These are phyloP conservation scores for Sminthurides aquaticus DNA, from an alignment of 2,888 invertebrate species.

Conservation along the genomic window DNA sequence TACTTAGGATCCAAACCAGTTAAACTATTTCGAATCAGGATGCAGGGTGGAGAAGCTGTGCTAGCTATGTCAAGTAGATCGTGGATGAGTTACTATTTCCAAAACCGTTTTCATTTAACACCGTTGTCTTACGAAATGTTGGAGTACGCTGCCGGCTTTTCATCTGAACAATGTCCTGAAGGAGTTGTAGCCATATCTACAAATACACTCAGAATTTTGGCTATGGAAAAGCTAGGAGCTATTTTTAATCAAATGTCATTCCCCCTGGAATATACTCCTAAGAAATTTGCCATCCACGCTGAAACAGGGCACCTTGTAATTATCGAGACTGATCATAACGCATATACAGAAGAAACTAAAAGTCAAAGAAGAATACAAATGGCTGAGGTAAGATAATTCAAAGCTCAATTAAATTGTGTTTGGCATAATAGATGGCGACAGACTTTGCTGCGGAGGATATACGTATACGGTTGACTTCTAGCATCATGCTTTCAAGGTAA, in stretches of 20 bases:
- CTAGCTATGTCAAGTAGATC: conserved; percentile 95
- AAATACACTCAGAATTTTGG: conserved; percentile 92
- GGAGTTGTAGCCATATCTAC: conserved; percentile 98
- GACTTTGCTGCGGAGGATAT: not conserved
- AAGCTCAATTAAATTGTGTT: not conserved
- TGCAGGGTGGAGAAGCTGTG: conserved; percentile 94
- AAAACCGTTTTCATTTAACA: conserved; percentile 89
- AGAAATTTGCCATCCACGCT: conserved; percentile 86
- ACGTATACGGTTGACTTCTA: not conserved
- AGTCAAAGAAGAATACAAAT: conserved; percentile 86
- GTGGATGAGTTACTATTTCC: conserved; percentile 97
- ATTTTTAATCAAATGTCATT: conserved; percentile 95
- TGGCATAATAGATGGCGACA: not conserved
- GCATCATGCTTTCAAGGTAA: conserved; percentile 1
- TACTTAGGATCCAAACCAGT: conserved; percentile 94
- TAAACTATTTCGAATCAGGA: conserved; percentile 87
- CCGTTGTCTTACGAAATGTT: conserved; percentile 92
- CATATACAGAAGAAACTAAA: conserved; percentile 95
- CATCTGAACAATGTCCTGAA: conserved; percentile 93
- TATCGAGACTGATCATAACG: conserved; percentile 95
- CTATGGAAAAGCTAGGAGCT: conserved; percentile 93
- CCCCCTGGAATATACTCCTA: conserved; percentile 89
- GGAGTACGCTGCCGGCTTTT: conserved; percentile 95
- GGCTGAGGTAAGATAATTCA: conserved; percentile 59
- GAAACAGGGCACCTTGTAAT: conserved; percentile 84